Conservation (phyloP, 2,888 invertebrate genomes). For the Eristalinus sepulchralis region DNA sequence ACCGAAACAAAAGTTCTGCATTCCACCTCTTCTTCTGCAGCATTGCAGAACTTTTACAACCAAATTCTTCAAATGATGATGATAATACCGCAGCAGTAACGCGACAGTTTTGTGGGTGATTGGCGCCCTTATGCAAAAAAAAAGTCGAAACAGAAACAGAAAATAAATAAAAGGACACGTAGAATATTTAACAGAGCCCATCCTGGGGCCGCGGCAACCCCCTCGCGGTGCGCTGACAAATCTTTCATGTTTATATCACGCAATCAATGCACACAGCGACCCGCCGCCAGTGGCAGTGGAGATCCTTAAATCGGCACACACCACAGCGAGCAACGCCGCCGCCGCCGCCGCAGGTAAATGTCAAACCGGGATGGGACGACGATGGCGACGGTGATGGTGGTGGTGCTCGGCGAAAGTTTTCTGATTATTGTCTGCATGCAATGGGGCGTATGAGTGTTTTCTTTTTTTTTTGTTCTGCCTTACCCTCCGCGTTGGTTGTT, state of each 20-base stretch:
- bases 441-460: conserved; percentile 66
- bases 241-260: conserved; percentile 55
- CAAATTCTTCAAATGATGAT: conserved; percentile 69
- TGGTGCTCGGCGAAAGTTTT: conserved; percentile 58
- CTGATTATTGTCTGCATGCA: conserved; percentile 70
- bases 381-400: conserved; percentile 10
- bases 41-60: conserved; percentile 64
- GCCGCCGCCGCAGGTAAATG: conserved; percentile 46
- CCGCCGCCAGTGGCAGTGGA: not conserved
- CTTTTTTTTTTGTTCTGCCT: conserved; percentile 21
- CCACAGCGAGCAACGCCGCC: not conserved
- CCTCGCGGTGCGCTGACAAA: conserved; percentile 29
- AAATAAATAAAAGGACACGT: not conserved
- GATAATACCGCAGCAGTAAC: conserved; percentile 64
- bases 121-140: conserved; percentile 39
- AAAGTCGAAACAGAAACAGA: not conserved
- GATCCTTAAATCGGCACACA: conserved; percentile 32
- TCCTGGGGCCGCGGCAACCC: conserved; percentile 38
- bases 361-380: conserved; percentile 19
- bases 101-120: conserved; percentile 54
- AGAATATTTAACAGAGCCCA: conserved; percentile 29
- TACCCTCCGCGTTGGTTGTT: conserved; percentile 23
- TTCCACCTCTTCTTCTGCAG: conserved; percentile 56
- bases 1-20: conserved; percentile 28
- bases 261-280: conserved; percentile 53